Conservation (phyloP, 2,797 vertebrate species). For the Poecilia wingei region DNA sequence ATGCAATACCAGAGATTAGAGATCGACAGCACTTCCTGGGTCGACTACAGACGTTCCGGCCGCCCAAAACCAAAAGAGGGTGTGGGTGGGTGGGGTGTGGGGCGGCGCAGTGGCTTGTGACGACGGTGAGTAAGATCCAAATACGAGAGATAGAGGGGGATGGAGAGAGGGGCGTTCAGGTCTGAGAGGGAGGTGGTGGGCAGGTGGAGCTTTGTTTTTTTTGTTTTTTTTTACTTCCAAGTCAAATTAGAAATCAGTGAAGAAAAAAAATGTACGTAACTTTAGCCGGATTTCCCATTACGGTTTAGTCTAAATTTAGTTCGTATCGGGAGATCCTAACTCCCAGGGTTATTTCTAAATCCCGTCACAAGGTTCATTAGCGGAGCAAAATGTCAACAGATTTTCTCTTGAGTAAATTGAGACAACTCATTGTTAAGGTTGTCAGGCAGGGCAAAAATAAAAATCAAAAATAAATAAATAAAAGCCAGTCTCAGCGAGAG, state of each 20-base stretch:
- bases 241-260: slow-evolving; percentile 1
- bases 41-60: slow-evolving; percentile 79
- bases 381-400: background rate
- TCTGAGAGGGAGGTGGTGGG: slow-evolving; percentile 56
- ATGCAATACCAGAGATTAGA: slow-evolving; percentile 99
- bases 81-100: slow-evolving; percentile 44
- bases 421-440: background rate
- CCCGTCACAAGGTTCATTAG: slow-evolving; percentile 14
- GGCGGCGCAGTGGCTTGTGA: slow-evolving; percentile 76
- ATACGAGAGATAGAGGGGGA: slow-evolving; percentile 48
- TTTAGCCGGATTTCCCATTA: too few species aligned
- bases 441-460: background rate
- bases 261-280: background rate
- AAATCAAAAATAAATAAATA: slow-evolving; percentile 7
- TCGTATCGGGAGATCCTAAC: background rate
- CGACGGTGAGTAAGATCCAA: slow-evolving; percentile 68
- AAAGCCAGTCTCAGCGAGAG: slow-evolving; percentile 64
- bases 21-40: slow-evolving; percentile 86
- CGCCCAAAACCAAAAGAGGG: slow-evolving; percentile 72
- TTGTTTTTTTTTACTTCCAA: slow-evolving; percentile 38
- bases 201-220: slow-evolving; percentile 50
- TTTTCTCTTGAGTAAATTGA: slow-evolving; percentile 10
- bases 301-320: background rate
- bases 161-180: slow-evolving; percentile 46
- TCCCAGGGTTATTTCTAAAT: background rate